Evolutionary conservation across 2,797 vertebrate species (phyloP), one percentile per base, ranked within the genome.

Genomic region (Melanotaenia nigrans): DNA sequence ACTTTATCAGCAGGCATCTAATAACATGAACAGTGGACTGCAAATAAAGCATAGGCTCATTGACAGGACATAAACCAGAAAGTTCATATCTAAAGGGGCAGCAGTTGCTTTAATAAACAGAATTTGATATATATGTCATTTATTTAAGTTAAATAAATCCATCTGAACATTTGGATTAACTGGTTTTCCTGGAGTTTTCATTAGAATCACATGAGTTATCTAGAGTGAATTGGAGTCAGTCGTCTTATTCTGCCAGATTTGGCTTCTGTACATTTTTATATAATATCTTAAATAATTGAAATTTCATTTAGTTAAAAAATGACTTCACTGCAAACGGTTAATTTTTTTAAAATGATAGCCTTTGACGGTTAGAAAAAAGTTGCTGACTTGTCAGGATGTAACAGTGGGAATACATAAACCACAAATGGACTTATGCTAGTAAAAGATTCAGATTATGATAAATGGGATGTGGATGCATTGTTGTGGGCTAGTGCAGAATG

Each of bases 1-100:
- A 60, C 81, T 88, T 87, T 84, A 92, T 90, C 85, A 86, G 75
- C 65, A 79, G 53, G 86, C 78, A 86, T 85, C 78, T 79, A 80
- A 87, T 79, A 87, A 87, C 79, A 76, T 5, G 13, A 82, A 68
- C 61, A 70, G 60, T 5, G 10, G 61, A 86, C 78, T 86, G 76
- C 74, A 81, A 89, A 87, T 73, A 80, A 83, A 84, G 47, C 70
- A 75, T 38, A 67, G 79, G 65, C 77, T 67, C 68, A 60, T 35
- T 84, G 55, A 70, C 86, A 86, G 73, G 71, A 77, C 72, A 65
- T 16, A 81, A 59, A 72, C 57, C 53, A 59, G 38, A 78, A 68
- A 54, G 24, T 16, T 61, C n/a, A 47, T 55, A 18, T 65, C 73
- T 67, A 22, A 28, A 40, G 64, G 30, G 47, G 42, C 57, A 76